Percentiles rank a stretch among this genome's conserved stretches.
Conservation (phyloP, 1,140 invertebrate species). For the Neuroterus valhalla region DNA sequence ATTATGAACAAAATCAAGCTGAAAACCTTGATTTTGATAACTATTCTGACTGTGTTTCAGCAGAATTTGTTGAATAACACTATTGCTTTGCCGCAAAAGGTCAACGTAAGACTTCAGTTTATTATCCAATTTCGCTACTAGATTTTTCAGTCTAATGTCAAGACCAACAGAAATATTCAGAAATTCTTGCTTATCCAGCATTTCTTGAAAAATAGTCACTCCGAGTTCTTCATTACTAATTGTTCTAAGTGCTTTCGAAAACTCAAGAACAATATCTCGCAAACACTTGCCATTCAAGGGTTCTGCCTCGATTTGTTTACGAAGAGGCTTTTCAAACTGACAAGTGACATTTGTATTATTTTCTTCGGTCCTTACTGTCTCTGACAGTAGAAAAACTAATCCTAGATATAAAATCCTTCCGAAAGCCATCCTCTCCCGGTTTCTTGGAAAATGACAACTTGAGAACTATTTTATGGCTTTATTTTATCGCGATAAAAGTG, state of each 20-base stretch:
- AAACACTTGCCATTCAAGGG: slow-evolving; percentile 68
- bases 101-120: slow-evolving; percentile 62
- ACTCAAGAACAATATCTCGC: slow-evolving; percentile 62
- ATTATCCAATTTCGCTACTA: slow-evolving; percentile 63
- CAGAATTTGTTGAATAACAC: slow-evolving; percentile 62
- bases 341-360: slow-evolving; percentile 50
- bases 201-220: slow-evolving; percentile 64
- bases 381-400: neutral
- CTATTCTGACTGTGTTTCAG: slow-evolving; percentile 49
- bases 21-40: slow-evolving; percentile 44
- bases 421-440: slow-evolving; percentile 4
- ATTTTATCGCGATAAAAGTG: neutral
- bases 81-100: slow-evolving; percentile 58
- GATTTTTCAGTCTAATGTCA: slow-evolving; percentile 52
- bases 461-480: neutral
- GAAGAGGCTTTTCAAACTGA: slow-evolving; percentile 60
- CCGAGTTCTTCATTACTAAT: slow-evolving; percentile 70
- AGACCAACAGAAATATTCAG: slow-evolving; percentile 54
- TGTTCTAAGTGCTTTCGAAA: slow-evolving; percentile 62
- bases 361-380: slow-evolving; percentile 32
- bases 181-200: slow-evolving; percentile 67
- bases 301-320: slow-evolving; percentile 68
- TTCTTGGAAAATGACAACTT: neutral
- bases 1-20: slow-evolving; percentile 46
- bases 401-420: neutral